Evolutionary conservation across 2,888 invertebrate genomes (phyloP).

Genomic region (Liopterus haemorrhoidalis): DNA sequence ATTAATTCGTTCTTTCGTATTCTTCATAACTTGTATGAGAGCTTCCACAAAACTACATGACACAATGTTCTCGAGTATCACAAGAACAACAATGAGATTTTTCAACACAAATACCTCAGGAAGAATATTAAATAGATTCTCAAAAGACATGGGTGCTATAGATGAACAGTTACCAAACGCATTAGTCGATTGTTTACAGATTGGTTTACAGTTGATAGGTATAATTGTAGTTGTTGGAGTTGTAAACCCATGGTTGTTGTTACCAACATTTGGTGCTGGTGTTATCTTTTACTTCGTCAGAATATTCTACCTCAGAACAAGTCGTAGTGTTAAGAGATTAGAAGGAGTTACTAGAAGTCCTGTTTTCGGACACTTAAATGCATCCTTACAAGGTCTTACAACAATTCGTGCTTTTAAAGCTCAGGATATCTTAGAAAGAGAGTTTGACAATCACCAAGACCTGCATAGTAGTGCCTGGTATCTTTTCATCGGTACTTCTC

Average conservation of each 20-base stretch:
- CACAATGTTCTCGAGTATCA: conserved; percentile 51
- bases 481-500: conserved; percentile 56
- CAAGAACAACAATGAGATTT: conserved; percentile 60
- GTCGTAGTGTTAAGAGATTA: conserved; percentile 65
- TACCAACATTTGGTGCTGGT: conserved; percentile 60
- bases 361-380: conserved; percentile 68
- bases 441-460: conserved; percentile 60
- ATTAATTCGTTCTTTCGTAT: conserved; percentile 47
- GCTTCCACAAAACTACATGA: conserved; percentile 55
- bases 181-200: conserved; percentile 51
- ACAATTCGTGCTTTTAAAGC: conserved; percentile 69
- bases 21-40: conserved; percentile 51
- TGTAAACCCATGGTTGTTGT: conserved; percentile 63
- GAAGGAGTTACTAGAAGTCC: conserved; percentile 71
- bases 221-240: conserved; percentile 65
- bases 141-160: conserved; percentile 62
- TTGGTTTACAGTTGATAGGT: conserved; percentile 60
- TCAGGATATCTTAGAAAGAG: conserved; percentile 54
- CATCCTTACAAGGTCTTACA: conserved; percentile 68
- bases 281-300: conserved; percentile 61
- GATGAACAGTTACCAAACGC: conserved; percentile 51
- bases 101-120: conserved; percentile 64
- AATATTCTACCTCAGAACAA: conserved; percentile 64
- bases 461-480: conserved; percentile 71
- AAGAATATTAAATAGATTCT: conserved; percentile 63